These are phyloP conservation scores for Orientallactaga sibirica DNA, from an alignment of 2,797 vertebrate genomes.

Conservation along the genomic window DNA sequence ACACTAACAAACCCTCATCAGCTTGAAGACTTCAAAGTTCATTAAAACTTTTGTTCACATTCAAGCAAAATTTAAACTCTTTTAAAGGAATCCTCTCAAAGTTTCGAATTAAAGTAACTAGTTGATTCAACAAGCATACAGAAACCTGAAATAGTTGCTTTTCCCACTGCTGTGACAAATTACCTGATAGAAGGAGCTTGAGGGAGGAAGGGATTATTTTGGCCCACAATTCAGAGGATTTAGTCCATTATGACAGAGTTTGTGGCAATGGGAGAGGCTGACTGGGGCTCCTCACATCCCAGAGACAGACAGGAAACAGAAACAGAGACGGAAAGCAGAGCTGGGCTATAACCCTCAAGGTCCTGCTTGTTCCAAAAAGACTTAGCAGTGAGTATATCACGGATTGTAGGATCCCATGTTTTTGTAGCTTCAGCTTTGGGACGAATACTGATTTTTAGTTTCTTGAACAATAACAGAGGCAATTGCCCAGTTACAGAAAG, in stretches of 20 bases:
- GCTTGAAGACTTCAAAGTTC: conserved; percentile 48
- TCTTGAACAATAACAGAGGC: background rate
- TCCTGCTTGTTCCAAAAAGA: background rate
- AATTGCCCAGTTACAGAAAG: background rate
- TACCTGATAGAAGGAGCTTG: background rate
- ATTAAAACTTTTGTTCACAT: conserved; percentile 5
- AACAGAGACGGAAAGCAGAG: background rate
- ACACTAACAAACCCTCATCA: background rate
- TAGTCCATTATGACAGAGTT: background rate
- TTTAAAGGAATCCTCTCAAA: background rate
- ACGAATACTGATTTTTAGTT: background rate
- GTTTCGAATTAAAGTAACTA: background rate
- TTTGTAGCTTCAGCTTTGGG: background rate
- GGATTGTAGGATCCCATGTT: background rate
- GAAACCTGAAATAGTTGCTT: background rate
- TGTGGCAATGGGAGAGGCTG: background rate
- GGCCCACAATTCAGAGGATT: background rate
- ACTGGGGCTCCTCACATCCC: background rate
- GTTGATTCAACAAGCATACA: background rate
- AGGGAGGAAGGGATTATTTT: background rate
- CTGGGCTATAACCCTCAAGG: background rate
- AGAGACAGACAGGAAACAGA: background rate
- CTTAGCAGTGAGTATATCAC: background rate
- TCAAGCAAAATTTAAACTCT: background rate
- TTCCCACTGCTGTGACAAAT: background rate